These are phyloP conservation scores for Sphecodes monilicornis DNA, from an alignment of 2,888 invertebrate species.

Conservation along the genomic window DNA sequence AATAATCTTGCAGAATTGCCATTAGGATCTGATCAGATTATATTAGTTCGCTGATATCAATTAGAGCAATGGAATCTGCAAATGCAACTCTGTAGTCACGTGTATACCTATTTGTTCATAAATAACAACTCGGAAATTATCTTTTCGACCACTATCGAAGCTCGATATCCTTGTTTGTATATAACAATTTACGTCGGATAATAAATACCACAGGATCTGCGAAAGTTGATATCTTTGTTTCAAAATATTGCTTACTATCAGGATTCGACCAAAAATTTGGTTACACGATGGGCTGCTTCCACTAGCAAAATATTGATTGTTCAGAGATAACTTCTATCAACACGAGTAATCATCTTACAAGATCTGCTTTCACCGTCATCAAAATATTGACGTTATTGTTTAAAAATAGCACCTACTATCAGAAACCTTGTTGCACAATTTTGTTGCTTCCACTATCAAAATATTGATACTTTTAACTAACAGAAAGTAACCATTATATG, in stretches of 20 bases:
- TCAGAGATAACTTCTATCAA: background rate
- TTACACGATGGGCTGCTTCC: background rate
- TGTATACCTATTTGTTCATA: background rate
- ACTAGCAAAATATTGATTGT: background rate
- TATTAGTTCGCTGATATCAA: background rate
- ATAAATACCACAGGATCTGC: no score
- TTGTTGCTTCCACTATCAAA: background rate
- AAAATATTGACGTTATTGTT: background rate
- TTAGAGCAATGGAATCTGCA: background rate
- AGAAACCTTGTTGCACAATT: no score
- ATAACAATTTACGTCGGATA: no score
- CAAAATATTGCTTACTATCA: background rate
- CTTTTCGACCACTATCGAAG: background rate
- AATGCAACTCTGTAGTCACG: background rate
- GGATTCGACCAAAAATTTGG: background rate
- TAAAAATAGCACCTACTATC: background rate
- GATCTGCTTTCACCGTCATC: background rate
- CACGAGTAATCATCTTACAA: background rate
- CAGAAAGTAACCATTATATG: background rate
- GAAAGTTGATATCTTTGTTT: background rate
- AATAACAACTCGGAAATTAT: background rate
- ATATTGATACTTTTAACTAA: background rate
- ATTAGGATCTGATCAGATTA: background rate
- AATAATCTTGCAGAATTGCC: background rate
- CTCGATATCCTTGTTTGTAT: background rate